Percentiles rank a stretch among this genome's conserved stretches.
Evolutionary conservation across 2,113 vertebrate species (phyloP).

Genomic region (Heterotis niloticus): DNA sequence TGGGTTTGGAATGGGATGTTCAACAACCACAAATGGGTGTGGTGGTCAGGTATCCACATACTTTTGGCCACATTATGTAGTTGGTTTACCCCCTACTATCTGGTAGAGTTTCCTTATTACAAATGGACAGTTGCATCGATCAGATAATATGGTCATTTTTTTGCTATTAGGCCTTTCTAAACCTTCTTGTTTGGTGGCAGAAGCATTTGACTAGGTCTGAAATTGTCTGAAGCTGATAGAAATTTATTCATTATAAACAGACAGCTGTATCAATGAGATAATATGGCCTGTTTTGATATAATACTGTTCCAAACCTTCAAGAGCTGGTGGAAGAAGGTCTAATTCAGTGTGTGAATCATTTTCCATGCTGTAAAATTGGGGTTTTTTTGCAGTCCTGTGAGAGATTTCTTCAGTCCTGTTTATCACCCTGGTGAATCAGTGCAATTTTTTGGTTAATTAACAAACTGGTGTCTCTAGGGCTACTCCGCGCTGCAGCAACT

Average conservation of each 20-base stretch:
- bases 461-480: conserved; percentile 54
- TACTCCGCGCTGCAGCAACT: conserved; percentile 37
- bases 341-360: conserved; percentile 38
- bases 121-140: not conserved
- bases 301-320: not conserved
- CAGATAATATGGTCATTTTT: not conserved
- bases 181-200: conserved; percentile 34
- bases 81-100: too few species aligned
- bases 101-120: not conserved
- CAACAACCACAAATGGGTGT: too few species aligned
- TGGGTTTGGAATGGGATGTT: too few species aligned
- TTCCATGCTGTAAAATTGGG: conserved; percentile 29
- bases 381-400: not conserved
- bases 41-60: too few species aligned
- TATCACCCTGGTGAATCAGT: conserved; percentile 50
- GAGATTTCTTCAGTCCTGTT: conserved; percentile 38
- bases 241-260: conserved; percentile 8
- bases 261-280: not conserved
- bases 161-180: not conserved
- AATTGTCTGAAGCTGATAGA: not conserved
- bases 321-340: conserved; percentile 40
- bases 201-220: conserved; percentile 41
- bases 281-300: not conserved
- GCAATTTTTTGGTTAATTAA: conserved; percentile 61
- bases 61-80: too few species aligned